Base-by-base conservation (phyloP, 2,113 vertebrate species). In the Columba livia region DNA sequence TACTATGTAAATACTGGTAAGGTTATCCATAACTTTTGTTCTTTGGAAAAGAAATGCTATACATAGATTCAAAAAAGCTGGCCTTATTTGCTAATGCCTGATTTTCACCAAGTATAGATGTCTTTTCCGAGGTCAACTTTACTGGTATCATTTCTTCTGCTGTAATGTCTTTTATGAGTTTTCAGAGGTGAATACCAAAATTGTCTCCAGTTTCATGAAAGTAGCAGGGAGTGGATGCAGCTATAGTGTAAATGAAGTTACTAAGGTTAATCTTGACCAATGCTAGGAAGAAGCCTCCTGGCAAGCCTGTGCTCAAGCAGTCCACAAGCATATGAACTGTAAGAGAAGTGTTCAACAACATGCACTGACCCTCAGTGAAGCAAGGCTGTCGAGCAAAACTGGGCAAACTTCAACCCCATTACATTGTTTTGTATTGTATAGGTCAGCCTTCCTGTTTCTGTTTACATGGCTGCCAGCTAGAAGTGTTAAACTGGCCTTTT, bases 401-500 rank as follows among this genome's bases (percentile, higher is more conserved):
- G 54, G 40, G 79, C 25, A 64, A 91, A 67, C 31, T 62, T 40
- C 29, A 94, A 11, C 17, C 60, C 47, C 24, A 21, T 51, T 13
- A 17, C 42, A 90, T 88, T 88, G 47, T 86, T 92, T 93, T 66
- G 25, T 40, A 42, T 66, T 69, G 40, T 77, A 21, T 79, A 62
- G 51, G n/a, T 85, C 82, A 83, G 75, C 40, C 42, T 82, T 77
- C 13, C 28, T 93, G 72, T 88, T 94, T 72, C 88, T 79, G 29
- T 71, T 90, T n/a, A 36, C 15, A 28, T 88, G 67, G 69, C 79
- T 80, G 24, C 47, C 48, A 92, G 77, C 66, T 85, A 89, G 65
- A 88, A 65, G 29, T 69, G 54, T 80, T 93, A 93, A 34, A 96
- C 95, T 84, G 72, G 47, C 42, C 75, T 77, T 95, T 93, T 92